Base-by-base conservation (phyloP, 2,797 vertebrate genomes). In the Xenentodon cancila region DNA sequence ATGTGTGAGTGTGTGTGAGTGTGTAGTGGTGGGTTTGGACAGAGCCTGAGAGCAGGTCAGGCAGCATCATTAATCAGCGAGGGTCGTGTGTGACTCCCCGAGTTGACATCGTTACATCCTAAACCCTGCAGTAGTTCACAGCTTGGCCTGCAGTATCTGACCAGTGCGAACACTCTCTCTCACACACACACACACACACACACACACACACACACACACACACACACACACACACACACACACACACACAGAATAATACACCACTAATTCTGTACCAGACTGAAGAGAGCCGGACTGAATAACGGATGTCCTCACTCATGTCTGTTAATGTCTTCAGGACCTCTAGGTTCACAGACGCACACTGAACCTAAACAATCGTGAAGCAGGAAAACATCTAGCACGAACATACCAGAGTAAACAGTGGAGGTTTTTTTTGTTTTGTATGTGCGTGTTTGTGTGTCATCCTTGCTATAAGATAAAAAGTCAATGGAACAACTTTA, bases 101-200 rank as follows among this genome's bases (percentile, higher is more conserved):
- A 93, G 95, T 93, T 96, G 96, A 97, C 96, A 96, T 96, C 95
- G 96, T 96, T 97, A 96, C 95, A 96, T 94, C 95, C 93, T 94
- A 94, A 93, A 90, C 92, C 92, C 94, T 91, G 95, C 95, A 95
- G 93, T 94, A 95, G 95, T 93, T 96, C 95, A 95, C 92, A 91
- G 92, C 92, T 91, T 60, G 76, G 91, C 92, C 92, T 82, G 80
- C 69, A 81, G 85, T 82, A 72, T 88, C 80, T 83, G 84, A 87
- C 84, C 88, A 78, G 61, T 69, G 56, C 55, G 49, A 68, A 87
- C 64, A 81, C 78, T 59, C 73, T 5, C n/a, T n/a, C n/a, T n/a
- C 30, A 30, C 3, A 30, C 30, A 1, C 30, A 30, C 30, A 3
- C 7, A 37, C 79, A 73, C 21, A 73, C 44, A 15, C 51, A 4